Base-by-base conservation (phyloP, 92 coral and sea anemone species). In the Paramuricea clavata region DNA sequence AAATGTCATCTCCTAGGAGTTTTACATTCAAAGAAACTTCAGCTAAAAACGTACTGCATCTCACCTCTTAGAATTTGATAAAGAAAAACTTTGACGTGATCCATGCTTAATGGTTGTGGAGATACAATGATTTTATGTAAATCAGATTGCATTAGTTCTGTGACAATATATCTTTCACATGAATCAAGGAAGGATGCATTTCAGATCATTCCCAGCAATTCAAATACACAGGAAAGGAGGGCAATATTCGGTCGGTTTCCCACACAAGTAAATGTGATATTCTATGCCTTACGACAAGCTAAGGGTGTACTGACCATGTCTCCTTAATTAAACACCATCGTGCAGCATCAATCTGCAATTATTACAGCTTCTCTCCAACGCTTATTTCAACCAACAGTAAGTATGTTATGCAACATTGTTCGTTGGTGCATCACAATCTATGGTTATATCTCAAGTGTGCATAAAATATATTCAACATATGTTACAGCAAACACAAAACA, bases 91-190 rank as follows among this genome's bases (percentile, higher is more conserved):
- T 97, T 97, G 50, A 97, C 99, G 86, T 97, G 99, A 81, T 97
- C 99, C 79, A 98, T 87, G 61, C 95, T 97, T 71, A 97, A 92
- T 69, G 97, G 98, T 82, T 97, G 99, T 25, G 99, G 99, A 32
- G 99, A 97, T 27, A 94, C 99, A 26, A 97, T 94, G 87, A 97
- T 97, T 84, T 97, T 97, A 78, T 97, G 99, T 73, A 97, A 83
- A 74, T 97, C 99, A 17, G 99, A 97, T 87, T 97, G 99, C 99
- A 97, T 97, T 64, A 97, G 87, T 82, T 97, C 99, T 54, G 99
- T 94, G 78, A 97, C 99, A 87, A 97, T 93, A 82, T 97, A 94
- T 83, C 99, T 97, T 26, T 71, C 26, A 43, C 62, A 39, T 75
- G 44, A 42, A 89, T 93, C 81, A 93, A 90, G 92, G 82, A 83